These are phyloP conservation scores for Dexiosoma caninum DNA, from an alignment of 2,888 invertebrate species.

Conservation along the genomic window DNA sequence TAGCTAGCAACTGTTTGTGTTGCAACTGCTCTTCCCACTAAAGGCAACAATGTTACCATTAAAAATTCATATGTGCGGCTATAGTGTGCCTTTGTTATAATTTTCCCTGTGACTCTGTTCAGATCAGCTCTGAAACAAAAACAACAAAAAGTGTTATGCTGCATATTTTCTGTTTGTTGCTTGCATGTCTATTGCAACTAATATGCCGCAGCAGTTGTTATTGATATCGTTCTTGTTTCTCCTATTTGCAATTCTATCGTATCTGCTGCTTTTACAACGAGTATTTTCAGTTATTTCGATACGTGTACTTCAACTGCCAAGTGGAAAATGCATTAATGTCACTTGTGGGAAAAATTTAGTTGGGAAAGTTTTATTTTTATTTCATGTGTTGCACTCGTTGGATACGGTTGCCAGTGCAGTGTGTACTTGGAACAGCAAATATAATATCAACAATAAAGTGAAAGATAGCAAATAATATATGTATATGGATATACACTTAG, in stretches of 20 bases:
- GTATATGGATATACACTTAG: no score
- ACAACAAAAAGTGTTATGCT: no score
- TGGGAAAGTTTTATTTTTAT: slow-evolving; percentile 56
- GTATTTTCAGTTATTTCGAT: slow-evolving; percentile 35
- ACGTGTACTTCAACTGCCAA: slow-evolving; percentile 54
- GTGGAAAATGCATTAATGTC: slow-evolving; percentile 62
- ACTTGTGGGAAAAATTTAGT: slow-evolving; percentile 62
- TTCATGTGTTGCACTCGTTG: slow-evolving; percentile 5
- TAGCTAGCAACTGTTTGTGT: slow-evolving; percentile 9
- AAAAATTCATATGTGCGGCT: slow-evolving; percentile 21
- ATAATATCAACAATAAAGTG: slow-evolving; percentile 7
- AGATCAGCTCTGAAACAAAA: neutral
- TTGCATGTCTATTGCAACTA: slow-evolving; percentile 32
- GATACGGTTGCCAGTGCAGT: no score
- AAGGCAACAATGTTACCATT: slow-evolving; percentile 44
- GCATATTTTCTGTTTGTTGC: slow-evolving; percentile 15
- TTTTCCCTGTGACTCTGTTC: neutral
- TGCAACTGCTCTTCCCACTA: neutral
- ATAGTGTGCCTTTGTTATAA: neutral
- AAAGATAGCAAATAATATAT: slow-evolving; percentile 2
- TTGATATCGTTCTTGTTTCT: slow-evolving; percentile 10
- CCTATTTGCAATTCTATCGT: slow-evolving; percentile 18
- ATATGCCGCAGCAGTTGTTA: slow-evolving; percentile 36
- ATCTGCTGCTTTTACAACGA: neutral
- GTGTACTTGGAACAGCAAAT: neutral